A percentile compares a stretch with the other conserved stretches of the same genome.
Conservation (phyloP, 2,113 vertebrate genomes). For the Brachionichthys hirsutus region DNA sequence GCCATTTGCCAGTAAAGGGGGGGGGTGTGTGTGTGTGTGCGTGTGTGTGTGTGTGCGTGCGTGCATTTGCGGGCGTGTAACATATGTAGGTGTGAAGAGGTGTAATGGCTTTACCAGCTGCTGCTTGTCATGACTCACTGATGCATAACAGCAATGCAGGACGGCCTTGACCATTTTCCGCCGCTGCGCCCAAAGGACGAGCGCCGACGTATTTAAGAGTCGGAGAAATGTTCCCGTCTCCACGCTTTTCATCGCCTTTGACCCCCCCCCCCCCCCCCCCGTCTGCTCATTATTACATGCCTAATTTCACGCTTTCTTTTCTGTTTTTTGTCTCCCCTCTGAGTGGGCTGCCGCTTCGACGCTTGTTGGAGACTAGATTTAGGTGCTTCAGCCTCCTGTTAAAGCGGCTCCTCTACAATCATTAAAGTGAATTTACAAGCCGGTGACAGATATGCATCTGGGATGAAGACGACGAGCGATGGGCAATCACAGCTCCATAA, state of each 20-base stretch:
- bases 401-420: no score
- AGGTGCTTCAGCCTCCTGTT: background rate
- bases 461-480: no score
- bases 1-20: constrained; percentile 63
- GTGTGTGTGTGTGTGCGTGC: constrained; percentile 23
- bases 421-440: background rate
- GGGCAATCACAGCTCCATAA: no score
- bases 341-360: constrained; percentile 3
- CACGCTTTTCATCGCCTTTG: constrained; percentile 36
- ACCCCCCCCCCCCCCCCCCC: constrained; percentile 5
- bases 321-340: background rate
- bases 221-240: constrained; percentile 40
- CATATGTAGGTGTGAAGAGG: constrained; percentile 71
- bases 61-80: constrained; percentile 30
- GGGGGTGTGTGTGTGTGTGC: background rate
- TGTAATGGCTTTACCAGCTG: constrained; percentile 66
- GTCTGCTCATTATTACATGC: constrained; percentile 19
- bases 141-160: constrained; percentile 44
- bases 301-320: constrained; percentile 38
- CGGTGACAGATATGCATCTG: background rate
- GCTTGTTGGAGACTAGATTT: no score
- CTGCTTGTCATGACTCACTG: constrained; percentile 67
- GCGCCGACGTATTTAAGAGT: constrained; percentile 54
- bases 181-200: constrained; percentile 14
- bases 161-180: constrained; percentile 38